Evolutionary conservation across 2,888 invertebrate genomes (phyloP), one percentile per base, ranked within the genome.

Genomic region (Tenthredo scrophulariae): DNA sequence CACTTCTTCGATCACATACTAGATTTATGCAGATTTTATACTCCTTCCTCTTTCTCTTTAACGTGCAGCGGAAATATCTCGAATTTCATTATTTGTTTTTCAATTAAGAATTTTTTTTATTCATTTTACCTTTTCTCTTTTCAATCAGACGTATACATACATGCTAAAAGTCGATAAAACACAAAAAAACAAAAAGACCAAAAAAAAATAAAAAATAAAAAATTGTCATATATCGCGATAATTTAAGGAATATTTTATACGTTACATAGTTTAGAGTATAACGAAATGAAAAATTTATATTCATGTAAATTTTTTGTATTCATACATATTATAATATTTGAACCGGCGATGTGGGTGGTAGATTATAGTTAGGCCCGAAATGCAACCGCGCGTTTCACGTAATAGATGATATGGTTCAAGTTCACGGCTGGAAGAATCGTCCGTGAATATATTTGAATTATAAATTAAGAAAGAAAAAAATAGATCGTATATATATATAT

Each of bases 401-500:
- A 62, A 37, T 40, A 37, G 80, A 80, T 80, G 80, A 80, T 80
- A 62, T 62, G 62, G 80, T 80, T 80, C 80, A 80, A 62, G 80
- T 80, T 80, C 80, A 80, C 58, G 80, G 80, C 40, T 80, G 37
- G 26, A n/a, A 80, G 80, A 80, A 80, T 80, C 80, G 80, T 40
- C 80, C 80, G 80, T 80, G 80, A 80, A 62, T 80, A 80, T 40
- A 80, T 80, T 80, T 80, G 80, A 80, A 62, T 80, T 7, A 74
- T 80, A 80, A 80, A 80, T 22, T 15, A n/a, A 22, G 80, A 7
- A 7, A 37, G 40, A 62, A 22, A 22, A 29, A 22, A 18, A 13
- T 22, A 62, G 13, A 77, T 54, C 37, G 22, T 33, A 33, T 37
- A 37, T 37, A 7, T 2, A 7, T 37, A 2, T 37, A 37, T 37